These are phyloP conservation scores for Cryptomyrus ogoouensis DNA, from an alignment of 2,113 vertebrate species.

Conservation along the genomic window DNA sequence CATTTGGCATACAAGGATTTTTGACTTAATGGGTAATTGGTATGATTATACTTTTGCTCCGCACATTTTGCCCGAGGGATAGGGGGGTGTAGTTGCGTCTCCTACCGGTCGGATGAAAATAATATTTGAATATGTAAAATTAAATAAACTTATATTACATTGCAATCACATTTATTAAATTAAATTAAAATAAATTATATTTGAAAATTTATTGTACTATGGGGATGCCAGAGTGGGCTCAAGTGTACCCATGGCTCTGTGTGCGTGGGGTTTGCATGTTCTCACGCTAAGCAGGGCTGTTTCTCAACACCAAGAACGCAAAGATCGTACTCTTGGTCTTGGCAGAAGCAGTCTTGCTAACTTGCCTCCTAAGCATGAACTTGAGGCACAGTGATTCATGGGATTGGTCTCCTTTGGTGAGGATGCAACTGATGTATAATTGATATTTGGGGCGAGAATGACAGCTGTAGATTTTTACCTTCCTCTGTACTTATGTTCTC, in stretches of 20 bases:
- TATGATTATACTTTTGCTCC: background rate
- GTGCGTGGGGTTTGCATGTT: background rate
- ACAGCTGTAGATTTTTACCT: background rate
- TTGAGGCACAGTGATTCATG: background rate
- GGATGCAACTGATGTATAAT: background rate
- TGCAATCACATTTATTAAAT: background rate
- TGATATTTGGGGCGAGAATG: background rate
- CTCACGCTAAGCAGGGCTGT: background rate
- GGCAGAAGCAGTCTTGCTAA: background rate
- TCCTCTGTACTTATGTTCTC: background rate
- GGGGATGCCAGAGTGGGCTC: background rate
- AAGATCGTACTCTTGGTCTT: background rate
- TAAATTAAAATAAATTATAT: background rate
- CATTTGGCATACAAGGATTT: background rate
- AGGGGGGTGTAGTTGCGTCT: background rate
- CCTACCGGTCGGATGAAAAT: background rate
- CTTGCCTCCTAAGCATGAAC: background rate
- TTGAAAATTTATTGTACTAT: background rate
- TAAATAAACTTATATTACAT: background rate
- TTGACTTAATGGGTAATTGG: background rate
- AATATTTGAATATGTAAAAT: background rate
- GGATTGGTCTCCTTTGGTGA: background rate
- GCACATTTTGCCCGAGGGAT: background rate
- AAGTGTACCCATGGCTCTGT: background rate
- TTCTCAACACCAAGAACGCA: background rate